Conservation (phyloP, 2,113 vertebrate genomes). For the Podarcis cretensis region DNA sequence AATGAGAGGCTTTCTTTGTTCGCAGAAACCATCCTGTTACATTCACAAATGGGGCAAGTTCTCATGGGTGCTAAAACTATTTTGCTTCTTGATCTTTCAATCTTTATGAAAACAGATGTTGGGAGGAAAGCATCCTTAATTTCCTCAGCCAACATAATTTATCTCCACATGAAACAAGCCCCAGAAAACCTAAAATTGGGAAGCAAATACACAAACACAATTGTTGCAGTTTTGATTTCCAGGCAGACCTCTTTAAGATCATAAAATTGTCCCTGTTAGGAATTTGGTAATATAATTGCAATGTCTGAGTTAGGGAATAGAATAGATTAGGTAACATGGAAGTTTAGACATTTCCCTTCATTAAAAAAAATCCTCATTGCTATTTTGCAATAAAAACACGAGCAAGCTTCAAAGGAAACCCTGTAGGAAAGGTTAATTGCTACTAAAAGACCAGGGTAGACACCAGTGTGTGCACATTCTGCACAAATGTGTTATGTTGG, state of each 20-base stretch:
- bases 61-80: constrained; percentile 1
- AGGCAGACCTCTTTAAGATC: constrained; percentile 63
- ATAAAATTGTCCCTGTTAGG: constrained; percentile 59
- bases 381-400: constrained; percentile 84
- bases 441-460: constrained; percentile 84
- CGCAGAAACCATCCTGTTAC: constrained; percentile 7
- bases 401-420: constrained; percentile 83
- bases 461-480: constrained; percentile 75
- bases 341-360: constrained; percentile 85
- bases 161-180: not conserved
- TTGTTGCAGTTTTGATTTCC: constrained; percentile 56
- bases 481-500: constrained; percentile 75
- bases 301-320: constrained; percentile 62
- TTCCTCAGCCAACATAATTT: constrained; percentile 18
- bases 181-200: not conserved
- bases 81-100: constrained; percentile 2
- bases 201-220: constrained; percentile 22
- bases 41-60: not conserved
- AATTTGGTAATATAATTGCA: constrained; percentile 57
- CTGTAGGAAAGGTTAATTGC: constrained; percentile 89
- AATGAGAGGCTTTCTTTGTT: constrained; percentile 21
- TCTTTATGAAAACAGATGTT: constrained; percentile 25
- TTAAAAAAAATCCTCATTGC: constrained; percentile 72
- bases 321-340: constrained; percentile 72
- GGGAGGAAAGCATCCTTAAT: constrained; percentile 24